These are phyloP conservation scores for Halocynthia roretzi DNA, from an alignment of 23 tunicate species.

Conservation along the genomic window DNA sequence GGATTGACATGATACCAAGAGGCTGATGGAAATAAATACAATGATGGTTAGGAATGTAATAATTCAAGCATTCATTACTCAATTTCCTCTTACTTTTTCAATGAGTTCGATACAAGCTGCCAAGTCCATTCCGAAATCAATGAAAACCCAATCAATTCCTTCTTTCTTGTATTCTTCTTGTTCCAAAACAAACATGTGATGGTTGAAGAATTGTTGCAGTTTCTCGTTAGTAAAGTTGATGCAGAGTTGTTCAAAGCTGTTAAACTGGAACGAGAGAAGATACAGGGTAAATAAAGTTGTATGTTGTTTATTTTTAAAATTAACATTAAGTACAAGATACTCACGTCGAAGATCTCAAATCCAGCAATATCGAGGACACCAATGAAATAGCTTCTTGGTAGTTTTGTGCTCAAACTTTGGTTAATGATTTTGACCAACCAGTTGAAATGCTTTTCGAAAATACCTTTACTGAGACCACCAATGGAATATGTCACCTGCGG, in stretches of 20 bases:
- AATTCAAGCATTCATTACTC: too few species aligned
- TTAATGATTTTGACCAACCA: constrained; percentile 90
- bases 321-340: constrained; percentile 2
- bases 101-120: constrained; percentile 96
- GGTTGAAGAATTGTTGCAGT: constrained; percentile 99
- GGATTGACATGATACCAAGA: constrained; percentile 91
- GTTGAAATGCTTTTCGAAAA: constrained; percentile 85
- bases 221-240: constrained; percentile 99
- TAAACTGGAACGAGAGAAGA: constrained; percentile 37
- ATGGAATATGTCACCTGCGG: constrained; percentile 18
- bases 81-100: constrained; percentile 51
- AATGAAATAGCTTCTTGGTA: constrained; percentile 96
- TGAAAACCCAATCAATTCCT: constrained; percentile 96
- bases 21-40: constrained; percentile 33
- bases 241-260: constrained; percentile 99
- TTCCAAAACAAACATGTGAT: constrained; percentile 99
- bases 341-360: constrained; percentile 99
- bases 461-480: constrained; percentile 91
- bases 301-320: background rate
- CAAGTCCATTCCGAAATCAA: constrained; percentile 99
- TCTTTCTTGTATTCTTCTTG: constrained; percentile 99
- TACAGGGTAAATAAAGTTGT: background rate
- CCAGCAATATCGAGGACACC: constrained; percentile 99
- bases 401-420: constrained; percentile 79
- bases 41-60: too few species aligned